A percentile compares a stretch with the other conserved stretches of the same genome.
Conservation (phyloP, 2,888 invertebrate species). For the Noctua comes region DNA sequence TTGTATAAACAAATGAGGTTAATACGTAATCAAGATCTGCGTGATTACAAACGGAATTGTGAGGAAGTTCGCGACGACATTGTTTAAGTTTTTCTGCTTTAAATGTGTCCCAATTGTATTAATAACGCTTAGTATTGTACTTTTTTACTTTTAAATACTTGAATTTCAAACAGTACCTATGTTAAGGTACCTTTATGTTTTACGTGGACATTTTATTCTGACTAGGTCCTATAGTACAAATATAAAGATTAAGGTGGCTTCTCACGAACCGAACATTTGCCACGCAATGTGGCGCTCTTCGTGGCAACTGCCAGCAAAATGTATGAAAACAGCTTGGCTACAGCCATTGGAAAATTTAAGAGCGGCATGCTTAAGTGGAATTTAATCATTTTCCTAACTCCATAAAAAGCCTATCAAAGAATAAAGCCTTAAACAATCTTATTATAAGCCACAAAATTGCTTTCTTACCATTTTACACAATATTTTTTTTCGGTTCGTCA, state of each 20-base stretch:
- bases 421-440: background rate
- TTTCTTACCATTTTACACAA: too few species aligned
- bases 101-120: constrained; percentile 15
- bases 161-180: background rate
- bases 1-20: constrained; percentile 69
- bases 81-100: constrained; percentile 50
- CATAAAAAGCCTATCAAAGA: background rate
- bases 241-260: background rate
- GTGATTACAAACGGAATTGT: constrained; percentile 60
- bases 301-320: constrained; percentile 33
- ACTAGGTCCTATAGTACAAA: background rate
- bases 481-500: background rate
- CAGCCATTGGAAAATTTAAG: constrained; percentile 19
- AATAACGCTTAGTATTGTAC: background rate
- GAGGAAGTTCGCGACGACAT: constrained; percentile 44
- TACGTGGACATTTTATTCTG: background rate
- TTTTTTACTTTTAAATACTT: background rate
- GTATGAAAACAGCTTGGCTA: background rate
- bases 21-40: constrained; percentile 65
- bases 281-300: background rate
- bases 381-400: background rate
- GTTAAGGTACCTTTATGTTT: background rate
- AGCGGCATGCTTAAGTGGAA: background rate
- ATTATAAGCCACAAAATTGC: background rate
- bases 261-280: constrained; percentile 33